Evolutionary conservation across 2,113 vertebrate species (phyloP).

Genomic region (Megalops atlanticus): DNA sequence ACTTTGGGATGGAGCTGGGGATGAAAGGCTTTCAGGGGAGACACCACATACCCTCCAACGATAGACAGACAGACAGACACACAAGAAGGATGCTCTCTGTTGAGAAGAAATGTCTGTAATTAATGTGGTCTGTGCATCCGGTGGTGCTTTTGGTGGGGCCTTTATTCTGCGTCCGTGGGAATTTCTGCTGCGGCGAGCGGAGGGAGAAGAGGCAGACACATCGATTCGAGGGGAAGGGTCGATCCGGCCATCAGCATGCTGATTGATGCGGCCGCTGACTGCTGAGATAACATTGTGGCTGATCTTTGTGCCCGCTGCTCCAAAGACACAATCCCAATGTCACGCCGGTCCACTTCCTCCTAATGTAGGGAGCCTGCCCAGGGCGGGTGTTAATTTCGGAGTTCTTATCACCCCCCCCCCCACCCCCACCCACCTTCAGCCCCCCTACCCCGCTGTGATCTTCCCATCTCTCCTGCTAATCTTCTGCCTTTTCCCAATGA

Average conservation of each 20-base stretch:
- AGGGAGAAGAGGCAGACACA: slow-evolving; percentile 54
- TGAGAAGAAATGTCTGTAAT: slow-evolving; percentile 23
- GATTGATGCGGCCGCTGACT: slow-evolving; percentile 71
- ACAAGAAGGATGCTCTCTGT: neutral
- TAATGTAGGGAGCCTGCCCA: slow-evolving; percentile 35
- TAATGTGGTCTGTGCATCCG: no score
- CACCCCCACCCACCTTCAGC: no score
- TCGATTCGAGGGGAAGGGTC: slow-evolving; percentile 68
- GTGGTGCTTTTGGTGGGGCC: slow-evolving; percentile 41
- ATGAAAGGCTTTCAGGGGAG: no score
- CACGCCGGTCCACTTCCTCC: slow-evolving; percentile 44
- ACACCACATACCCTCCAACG: neutral
- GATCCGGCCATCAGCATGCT: slow-evolving; percentile 59
- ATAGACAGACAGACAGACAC: neutral
- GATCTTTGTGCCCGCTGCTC: slow-evolving; percentile 63
- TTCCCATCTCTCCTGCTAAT: slow-evolving; percentile 61
- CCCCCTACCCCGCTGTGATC: slow-evolving; percentile 46
- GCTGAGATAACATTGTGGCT: slow-evolving; percentile 73
- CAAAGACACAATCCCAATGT: slow-evolving; percentile 58
- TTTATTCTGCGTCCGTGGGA: slow-evolving; percentile 60
- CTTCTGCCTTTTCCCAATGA: slow-evolving; percentile 54
- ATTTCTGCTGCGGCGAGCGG: slow-evolving; percentile 64
- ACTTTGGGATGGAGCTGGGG: no score
- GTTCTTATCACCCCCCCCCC: slow-evolving; percentile 64
- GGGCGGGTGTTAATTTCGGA: slow-evolving; percentile 61